Base-by-base conservation (phyloP, 2,888 invertebrate genomes). In the Aspidapion aeneum region DNA sequence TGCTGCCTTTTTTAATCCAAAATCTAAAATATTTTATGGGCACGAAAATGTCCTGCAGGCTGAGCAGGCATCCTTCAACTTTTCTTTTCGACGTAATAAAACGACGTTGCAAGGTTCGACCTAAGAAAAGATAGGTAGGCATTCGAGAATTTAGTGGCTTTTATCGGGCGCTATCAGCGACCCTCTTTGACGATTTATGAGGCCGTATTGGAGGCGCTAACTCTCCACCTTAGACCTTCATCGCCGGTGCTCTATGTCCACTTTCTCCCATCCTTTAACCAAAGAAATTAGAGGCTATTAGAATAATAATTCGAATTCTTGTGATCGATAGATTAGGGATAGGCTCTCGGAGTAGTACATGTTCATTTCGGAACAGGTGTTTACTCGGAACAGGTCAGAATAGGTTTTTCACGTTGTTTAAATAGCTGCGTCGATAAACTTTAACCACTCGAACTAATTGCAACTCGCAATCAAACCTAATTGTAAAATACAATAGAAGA, bases 131-230 rank as follows among this genome's bases (percentile, higher is more conserved):
- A n/a, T n/a, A n/a, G n/a, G n/a, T n/a, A 64, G 65, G 62, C 60
- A 65, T 65, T 65, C 58, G 62, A 60, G 60, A 62, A 65, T 65
- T 65, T 65, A 65, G 62, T 57, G 64, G 62, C 60, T 57, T 65
- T 65, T 65, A 65, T 62, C 62, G 22, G 60, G 3, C 19, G 62
- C 60, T 65, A 65, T 65, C 65, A 57, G 21, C 19, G 60, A 60
- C 35, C 35, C 35, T 35, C 5, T 35, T 35, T 12, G 35, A 12
- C 35, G 57, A 65, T 65, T 65, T 65, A 65, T 65, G 65, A 58
- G 52, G 60, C 22, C 62, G 57, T 60, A 58, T 60, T 62, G 5
- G 35, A 52, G 51, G 59, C 60, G 62, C 65, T 65, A 60, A 62
- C 59, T 65, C 51, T 35, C n/a, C 62, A 62, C 64, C 64, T 62